Percentiles rank a stretch among this genome's conserved stretches.
Conservation (phyloP, 64 coral and sea anemone species). For the Anthopleura sola region DNA sequence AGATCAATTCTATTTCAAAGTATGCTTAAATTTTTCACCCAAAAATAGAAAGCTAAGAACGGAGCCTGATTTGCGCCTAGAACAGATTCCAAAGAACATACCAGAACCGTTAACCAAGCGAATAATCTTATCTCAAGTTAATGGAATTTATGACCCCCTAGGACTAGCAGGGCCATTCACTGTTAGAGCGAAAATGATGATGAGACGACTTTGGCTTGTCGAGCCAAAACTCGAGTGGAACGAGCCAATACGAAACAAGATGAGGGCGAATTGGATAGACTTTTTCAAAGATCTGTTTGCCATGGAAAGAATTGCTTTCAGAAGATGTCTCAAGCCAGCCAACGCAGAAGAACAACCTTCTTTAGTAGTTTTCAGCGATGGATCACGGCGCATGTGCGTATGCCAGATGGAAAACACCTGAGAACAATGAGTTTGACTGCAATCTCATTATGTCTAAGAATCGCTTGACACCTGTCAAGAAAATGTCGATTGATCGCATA, state of each 20-base stretch:
- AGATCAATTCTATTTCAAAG: constrained; percentile 28
- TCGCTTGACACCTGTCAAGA: constrained; percentile 12
- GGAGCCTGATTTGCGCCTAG: background rate
- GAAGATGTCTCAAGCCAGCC: constrained; percentile 36
- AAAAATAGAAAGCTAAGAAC: background rate
- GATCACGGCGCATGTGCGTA: constrained; percentile 25
- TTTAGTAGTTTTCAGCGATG: constrained; percentile 30
- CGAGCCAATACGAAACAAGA: background rate
- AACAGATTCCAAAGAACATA: background rate
- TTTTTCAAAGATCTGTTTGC: constrained; percentile 10
- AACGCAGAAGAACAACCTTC: constrained; percentile 3
- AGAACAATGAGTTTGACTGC: background rate
- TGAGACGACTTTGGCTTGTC: constrained; percentile 16
- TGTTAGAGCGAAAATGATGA: constrained; percentile 23
- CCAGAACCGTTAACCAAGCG: constrained; percentile 17
- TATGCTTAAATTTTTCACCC: constrained; percentile 1
- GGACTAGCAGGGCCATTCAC: constrained; percentile 44
- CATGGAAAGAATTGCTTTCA: background rate
- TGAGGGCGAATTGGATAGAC: constrained; percentile 16
- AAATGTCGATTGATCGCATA: constrained; percentile 9
- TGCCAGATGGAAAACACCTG: constrained; percentile 23
- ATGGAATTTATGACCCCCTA: constrained; percentile 24
- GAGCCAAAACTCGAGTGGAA: constrained; percentile 22
- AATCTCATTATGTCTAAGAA: constrained; percentile 21
- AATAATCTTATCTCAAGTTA: constrained; percentile 27